A percentile compares a stretch with the other conserved stretches of the same genome.
phyloP scores from a whole-genome alignment of 2,888 invertebrate genomes.

The Agonopterix subpropinquella region DNA sequence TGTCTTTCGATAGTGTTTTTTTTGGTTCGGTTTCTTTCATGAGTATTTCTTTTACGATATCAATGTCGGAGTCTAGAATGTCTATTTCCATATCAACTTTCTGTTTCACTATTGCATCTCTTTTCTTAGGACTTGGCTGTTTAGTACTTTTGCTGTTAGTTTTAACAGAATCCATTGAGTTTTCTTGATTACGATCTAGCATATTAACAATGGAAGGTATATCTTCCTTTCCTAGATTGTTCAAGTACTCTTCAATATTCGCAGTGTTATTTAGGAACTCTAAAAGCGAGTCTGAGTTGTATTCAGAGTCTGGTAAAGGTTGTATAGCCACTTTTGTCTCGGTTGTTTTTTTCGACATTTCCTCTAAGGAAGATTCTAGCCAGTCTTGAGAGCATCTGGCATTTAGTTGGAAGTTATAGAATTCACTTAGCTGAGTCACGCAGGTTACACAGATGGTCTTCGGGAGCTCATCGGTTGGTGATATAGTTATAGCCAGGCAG shows the following conservation, averaged over 20 bases:
- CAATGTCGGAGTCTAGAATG: conserved; percentile 54
- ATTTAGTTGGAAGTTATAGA: conserved; percentile 63
- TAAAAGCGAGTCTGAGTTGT: conserved; percentile 64
- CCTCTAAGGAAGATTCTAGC: conserved; percentile 52
- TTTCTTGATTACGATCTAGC: conserved; percentile 52
- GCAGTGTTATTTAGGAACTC: conserved; percentile 67
- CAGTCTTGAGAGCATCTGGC: conserved; percentile 66
- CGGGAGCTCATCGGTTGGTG: conserved; percentile 47
- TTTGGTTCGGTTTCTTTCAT: conserved; percentile 45
- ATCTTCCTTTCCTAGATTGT: conserved; percentile 63
- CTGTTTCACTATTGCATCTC: conserved; percentile 29
- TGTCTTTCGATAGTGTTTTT: conserved; percentile 17
- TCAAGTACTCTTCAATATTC: conserved; percentile 62
- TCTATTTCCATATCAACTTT: conserved; percentile 57
- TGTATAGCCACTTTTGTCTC: conserved; percentile 55
- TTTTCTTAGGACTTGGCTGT: conserved; percentile 50
- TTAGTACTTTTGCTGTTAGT: conserved; percentile 35
- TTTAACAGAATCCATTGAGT: conserved; percentile 31
- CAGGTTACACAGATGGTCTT: conserved; percentile 56
- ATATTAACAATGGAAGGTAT: conserved; percentile 64
- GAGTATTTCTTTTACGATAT: conserved; percentile 51
- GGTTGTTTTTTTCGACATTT: conserved; percentile 38
- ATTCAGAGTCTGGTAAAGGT: conserved; percentile 64
- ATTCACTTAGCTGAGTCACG: conserved; percentile 52
- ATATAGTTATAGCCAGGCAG: conserved; percentile 49